Evolutionary conservation across 2,797 vertebrate genomes (phyloP), one percentile per base, ranked within the genome.

Genomic region (Knipowitschia caucasica): DNA sequence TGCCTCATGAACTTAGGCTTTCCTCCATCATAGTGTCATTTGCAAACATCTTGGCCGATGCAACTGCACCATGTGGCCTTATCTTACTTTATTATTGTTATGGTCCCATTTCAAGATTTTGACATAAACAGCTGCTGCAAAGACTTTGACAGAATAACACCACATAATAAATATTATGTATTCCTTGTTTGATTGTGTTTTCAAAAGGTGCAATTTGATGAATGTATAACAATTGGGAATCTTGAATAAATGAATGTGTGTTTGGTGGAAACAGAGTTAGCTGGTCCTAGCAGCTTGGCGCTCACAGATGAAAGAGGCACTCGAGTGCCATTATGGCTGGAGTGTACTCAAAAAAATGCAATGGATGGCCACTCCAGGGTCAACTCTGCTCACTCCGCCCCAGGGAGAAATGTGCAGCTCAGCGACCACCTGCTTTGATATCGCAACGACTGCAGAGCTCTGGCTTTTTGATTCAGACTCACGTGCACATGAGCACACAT

Each of bases 291-390:
- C 67, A 70, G 68, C 62, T 71, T 59, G 60, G 44, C 47, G 57
- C 69, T 64, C 75, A 68, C 44, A 77, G 78, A 85, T 86, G 74
- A 84, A 84, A 86, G 77, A 71, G 77, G 58, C 23, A 64, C 39
- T 67, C 74, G 75, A 86, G 81, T 80, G 83, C 75, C 83, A 77
- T 86, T 84, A 75, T 75, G 77, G 70, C 55, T 78, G 60, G 72
- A 84, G 83, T 70, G 78, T 77, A 64, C 82, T 85, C 81, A 77
- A 67, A 81, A 81, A 70, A 77, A 81, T 69, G 75, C 83, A 66
- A 69, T 77, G 67, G 78, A 82, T 77, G 77, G 65, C 74, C 83
- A 87, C 82, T 81, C 71, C 23, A 49, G 73, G 80, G 80, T 86
- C 81, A 86, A 79, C 65, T 78, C 68, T 59, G 72, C 50, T 68